Base-by-base conservation (phyloP, 1,140 invertebrate species). In the Tetranychus urticae region DNA sequence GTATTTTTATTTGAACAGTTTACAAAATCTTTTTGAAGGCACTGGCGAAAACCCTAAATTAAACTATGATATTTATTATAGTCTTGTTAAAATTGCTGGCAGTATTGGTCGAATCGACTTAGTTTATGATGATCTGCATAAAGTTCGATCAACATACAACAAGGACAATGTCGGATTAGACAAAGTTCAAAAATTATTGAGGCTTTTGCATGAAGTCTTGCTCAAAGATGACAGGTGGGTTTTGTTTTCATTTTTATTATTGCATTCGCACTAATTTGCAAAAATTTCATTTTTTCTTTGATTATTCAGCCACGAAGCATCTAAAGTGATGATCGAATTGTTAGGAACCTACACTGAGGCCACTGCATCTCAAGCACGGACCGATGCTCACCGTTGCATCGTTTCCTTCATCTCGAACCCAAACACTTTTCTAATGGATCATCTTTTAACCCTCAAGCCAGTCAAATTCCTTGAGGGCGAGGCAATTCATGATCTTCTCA, bases 271-370 rank as follows among this genome's bases (percentile, higher is more conserved):
- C 35, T 56, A 57, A 55, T 59, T 13, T 59, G 35, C 35, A 37
- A 57, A 57, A 45, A 61, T 58, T 34, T 39, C 8, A 45, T 45
- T 60, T 62, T 52, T 37, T 57, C 12, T 56, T 62, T 61, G 60
- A 61, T 47, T 10, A 74, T 76, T 35, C 70, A 86, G 88, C 74
- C 88, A 93, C 71, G 76, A 86, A 68, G 88, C 89, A 36, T 83
- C 88, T 35, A 89, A 90, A 73, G 88, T 96, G 1, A 96, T 97
- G 90, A 85, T 96, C 63, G 90, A 96, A 72, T 75, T 97, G 4
- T 72, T 97, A 42, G 85, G 88, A 13, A 96, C 91, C 1, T 97
- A 96, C 70, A 96, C 90, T 56, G 83, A 88, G 62, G 90, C 96
- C 69, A 96, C 93, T 77, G 91, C 92, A 2, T 90, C 88, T 46